phyloP scores from a whole-genome alignment of 2,888 invertebrate genomes.

The Campoplex nolae region DNA sequence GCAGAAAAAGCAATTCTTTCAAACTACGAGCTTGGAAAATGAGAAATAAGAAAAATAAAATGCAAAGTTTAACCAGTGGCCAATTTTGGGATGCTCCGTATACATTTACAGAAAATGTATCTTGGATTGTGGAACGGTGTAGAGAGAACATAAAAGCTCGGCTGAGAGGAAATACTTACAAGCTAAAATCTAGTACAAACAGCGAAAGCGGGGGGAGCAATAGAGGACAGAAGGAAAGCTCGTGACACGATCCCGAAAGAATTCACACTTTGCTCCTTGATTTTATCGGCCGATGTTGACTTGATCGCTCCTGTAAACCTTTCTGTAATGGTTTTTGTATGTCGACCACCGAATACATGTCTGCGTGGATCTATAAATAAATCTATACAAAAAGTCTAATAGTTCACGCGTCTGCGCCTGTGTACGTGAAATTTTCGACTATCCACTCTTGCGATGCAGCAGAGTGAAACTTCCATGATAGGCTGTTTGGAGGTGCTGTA shows the following conservation, averaged over 20 bases:
- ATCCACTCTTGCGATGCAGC: neutral
- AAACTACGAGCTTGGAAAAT: too few relatives aligned
- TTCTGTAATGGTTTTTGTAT: constrained; percentile 46
- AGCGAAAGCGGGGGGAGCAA: constrained; percentile 6
- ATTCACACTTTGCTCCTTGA: constrained; percentile 19
- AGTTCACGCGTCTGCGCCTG: neutral
- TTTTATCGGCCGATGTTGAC: constrained; percentile 63
- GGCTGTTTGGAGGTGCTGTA: neutral
- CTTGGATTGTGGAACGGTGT: neutral
- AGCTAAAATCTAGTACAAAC: neutral
- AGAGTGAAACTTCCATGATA: neutral
- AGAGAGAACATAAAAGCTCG: constrained; percentile 18
- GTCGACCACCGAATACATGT: neutral
- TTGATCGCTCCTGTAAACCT: constrained; percentile 50
- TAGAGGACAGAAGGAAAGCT: constrained; percentile 33
- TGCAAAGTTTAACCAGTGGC: too few relatives aligned
- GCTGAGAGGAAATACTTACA: neutral
- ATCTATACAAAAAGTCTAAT: constrained; percentile 13
- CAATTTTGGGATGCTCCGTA: neutral
- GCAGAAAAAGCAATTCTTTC: too few relatives aligned
- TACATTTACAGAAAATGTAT: constrained; percentile 3
- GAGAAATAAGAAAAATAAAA: too few relatives aligned
- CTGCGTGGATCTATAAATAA: neutral
- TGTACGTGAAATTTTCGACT: neutral
- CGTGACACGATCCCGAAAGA: constrained; percentile 45